Conservation (phyloP, 2,797 vertebrate species). For the Falco novaeseelandiae region DNA sequence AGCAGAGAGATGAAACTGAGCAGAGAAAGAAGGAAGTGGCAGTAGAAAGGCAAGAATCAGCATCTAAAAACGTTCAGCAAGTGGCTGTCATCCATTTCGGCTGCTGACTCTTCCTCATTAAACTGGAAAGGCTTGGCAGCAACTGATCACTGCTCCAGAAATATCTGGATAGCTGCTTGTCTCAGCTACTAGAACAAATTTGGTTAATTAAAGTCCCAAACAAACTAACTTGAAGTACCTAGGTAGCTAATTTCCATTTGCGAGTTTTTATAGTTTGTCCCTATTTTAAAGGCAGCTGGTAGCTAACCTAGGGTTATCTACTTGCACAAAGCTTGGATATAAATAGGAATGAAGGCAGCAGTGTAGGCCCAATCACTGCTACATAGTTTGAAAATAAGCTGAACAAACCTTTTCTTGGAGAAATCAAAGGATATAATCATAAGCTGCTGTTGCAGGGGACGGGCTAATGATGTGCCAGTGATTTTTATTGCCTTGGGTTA, state of each 20-base stretch:
- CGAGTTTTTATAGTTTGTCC: neutral
- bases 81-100: neutral
- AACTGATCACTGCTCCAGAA: neutral
- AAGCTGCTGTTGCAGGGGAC: conserved; percentile 17
- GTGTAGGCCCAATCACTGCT: neutral
- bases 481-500: conserved; percentile 54
- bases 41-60: neutral
- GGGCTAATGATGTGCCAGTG: conserved; percentile 55
- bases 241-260: neutral
- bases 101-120: neutral
- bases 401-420: neutral
- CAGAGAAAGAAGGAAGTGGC: neutral
- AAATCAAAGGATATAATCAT: conserved; percentile 43
- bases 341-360: neutral
- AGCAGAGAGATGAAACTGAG: neutral
- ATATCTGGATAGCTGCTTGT: neutral
- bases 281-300: neutral
- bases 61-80: neutral
- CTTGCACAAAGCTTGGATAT: neutral
- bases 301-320: neutral
- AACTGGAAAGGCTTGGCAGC: neutral
- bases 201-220: neutral
- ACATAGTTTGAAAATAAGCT: neutral
- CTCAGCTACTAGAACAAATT: neutral
- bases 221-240: neutral